phyloP scores from a whole-genome alignment of 2,113 vertebrate species.

The Neolamprologus sp. region DNA sequence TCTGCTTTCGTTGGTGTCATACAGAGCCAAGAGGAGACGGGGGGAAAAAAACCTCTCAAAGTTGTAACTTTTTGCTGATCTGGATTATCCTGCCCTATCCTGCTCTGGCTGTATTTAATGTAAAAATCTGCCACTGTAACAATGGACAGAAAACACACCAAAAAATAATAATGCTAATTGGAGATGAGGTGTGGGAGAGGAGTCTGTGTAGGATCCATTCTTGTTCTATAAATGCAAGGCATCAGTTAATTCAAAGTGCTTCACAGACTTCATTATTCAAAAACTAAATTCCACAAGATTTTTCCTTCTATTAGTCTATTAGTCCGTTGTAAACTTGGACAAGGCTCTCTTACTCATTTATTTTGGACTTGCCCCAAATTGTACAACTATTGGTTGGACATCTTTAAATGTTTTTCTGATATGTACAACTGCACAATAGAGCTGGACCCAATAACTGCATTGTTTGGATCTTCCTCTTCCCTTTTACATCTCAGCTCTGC shows the following conservation, averaged over 20 bases:
- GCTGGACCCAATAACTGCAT: background rate
- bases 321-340: background rate
- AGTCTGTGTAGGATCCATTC: background rate
- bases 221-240: background rate
- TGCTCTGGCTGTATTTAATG: background rate
- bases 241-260: background rate
- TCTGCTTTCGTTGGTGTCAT: background rate
- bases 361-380: background rate
- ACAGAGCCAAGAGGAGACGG: background rate
- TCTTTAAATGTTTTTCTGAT: background rate
- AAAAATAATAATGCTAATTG: background rate
- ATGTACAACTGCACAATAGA: background rate
- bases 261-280: background rate
- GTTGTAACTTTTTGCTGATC: background rate
- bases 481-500: background rate
- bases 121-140: background rate
- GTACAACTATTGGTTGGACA: background rate
- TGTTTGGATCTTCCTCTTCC: background rate
- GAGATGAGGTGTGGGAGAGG: background rate
- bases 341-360: background rate
- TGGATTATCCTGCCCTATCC: background rate
- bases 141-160: background rate
- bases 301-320: background rate
- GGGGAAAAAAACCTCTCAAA: fast-evolving
- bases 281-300: background rate